Evolutionary conservation across 2,113 vertebrate genomes (phyloP), one percentile per base, ranked within the genome.

Genomic region (Arothron firmamentum): DNA sequence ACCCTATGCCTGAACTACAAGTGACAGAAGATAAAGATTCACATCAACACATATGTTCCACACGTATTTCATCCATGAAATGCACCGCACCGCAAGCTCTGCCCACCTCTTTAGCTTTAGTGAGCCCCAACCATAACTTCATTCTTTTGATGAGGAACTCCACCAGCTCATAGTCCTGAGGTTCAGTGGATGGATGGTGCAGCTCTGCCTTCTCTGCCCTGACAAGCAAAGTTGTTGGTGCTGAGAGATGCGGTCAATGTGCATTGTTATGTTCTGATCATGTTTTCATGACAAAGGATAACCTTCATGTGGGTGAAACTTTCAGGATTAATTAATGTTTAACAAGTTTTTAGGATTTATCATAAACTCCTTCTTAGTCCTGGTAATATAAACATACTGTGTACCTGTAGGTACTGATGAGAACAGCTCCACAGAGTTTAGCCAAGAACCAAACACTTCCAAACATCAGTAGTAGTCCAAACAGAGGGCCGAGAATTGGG

Each of bases 91-190:
- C 23, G 18, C 17, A 51, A 17, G 16, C 10, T 11, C 9, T 19
- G 6, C 19, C 17, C 82, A 92, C 92, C 88, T 92, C 85, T 80
- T 92, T 92, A 19, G 86, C 63, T 67, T 92, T 93, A 69, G 82
- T 90, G n/a, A 93, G 82, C 45, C 92, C 92, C 76, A 92, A 87
- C 92, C 90, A 92, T 19, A 92, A 76, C 48, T 90, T 92, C 17
- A 93, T 87, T 48, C 91, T 90, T 71, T 92, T 93, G 48, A 93
- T 90, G 48, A 93, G 89, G 72, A 93, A 92, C 72, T 92, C 89
- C 23, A 92, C 87, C 92, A 93, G 92, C 76, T 93, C 90, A 34
- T 92, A 90, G 67, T 91, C 91, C 69, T 92, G 91, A 3, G 85
- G 88, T 65, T 90, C 89, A 47, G 84, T 72, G 16, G 78, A 67